Conservation (phyloP, 2,113 vertebrate species). For the Myotis lucifugus region DNA sequence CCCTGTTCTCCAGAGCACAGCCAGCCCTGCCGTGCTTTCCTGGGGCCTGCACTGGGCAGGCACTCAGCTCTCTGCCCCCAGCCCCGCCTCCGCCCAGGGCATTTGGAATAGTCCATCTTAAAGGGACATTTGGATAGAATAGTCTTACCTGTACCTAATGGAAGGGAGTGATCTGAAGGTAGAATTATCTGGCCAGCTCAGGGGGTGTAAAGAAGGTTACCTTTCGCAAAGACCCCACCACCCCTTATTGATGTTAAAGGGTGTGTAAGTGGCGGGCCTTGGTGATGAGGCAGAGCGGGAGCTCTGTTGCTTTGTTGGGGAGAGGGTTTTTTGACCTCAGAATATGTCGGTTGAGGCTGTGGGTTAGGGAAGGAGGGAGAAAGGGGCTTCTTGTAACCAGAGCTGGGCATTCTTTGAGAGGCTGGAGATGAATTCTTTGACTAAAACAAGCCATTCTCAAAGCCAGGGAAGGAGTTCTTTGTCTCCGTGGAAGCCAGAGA, state of each 20-base stretch:
- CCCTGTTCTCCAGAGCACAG: background rate
- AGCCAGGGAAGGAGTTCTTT: conserved; percentile 61
- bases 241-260: too few species aligned
- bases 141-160: background rate
- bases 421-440: conserved; percentile 31
- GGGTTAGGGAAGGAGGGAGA: background rate
- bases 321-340: background rate
- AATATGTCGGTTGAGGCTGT: background rate
- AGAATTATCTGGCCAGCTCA: background rate
- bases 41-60: background rate
- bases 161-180: background rate
- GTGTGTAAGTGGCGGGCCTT: background rate
- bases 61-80: background rate
- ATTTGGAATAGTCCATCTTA: background rate
- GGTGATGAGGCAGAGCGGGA: background rate
- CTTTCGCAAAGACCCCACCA: background rate
- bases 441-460: conserved; percentile 43
- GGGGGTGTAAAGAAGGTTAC: background rate
- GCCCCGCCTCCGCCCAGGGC: background rate
- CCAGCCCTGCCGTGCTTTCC: background rate
- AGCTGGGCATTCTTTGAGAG: background rate
- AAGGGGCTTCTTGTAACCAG: background rate
- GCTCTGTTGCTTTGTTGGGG: background rate
- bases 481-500: conserved; percentile 56
- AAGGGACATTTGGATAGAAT: background rate